These are phyloP conservation scores for Maniola hyperantus DNA, from an alignment of 2,888 invertebrate species.

Conservation along the genomic window DNA sequence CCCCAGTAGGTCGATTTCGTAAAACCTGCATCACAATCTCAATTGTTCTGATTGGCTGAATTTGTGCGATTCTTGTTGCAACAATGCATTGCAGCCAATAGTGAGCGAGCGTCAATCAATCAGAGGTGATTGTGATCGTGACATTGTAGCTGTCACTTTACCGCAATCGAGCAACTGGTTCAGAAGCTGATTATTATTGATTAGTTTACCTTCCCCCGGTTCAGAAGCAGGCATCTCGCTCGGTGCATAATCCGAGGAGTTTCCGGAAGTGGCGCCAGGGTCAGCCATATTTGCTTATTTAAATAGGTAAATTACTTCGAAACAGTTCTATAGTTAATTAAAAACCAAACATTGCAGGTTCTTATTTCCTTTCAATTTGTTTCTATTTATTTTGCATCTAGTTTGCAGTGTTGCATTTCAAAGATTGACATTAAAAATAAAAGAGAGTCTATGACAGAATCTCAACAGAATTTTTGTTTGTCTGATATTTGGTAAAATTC, in stretches of 20 bases:
- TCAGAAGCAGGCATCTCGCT: conserved; percentile 49
- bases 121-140: no score
- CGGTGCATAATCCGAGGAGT: conserved; percentile 46
- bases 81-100: no score
- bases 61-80: no score
- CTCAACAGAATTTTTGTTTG: no score
- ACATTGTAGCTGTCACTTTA: no score
- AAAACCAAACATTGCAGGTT: conserved; percentile 10
- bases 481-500: no score
- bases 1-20: no score
- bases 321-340: conserved; percentile 55
- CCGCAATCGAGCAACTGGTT: no score
- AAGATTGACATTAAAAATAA: conserved; percentile 51
- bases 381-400: not conserved
- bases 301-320: conserved; percentile 41
- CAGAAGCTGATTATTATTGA: not conserved
- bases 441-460: conserved; percentile 5
- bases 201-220: conserved; percentile 47
- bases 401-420: conserved; percentile 51
- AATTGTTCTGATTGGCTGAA: no score
- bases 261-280: conserved; percentile 39
- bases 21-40: no score
- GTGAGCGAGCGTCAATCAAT: no score
- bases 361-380: conserved; percentile 8
- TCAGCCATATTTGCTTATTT: conserved; percentile 49